Base-by-base conservation (phyloP, 2,888 invertebrate species). In the Pterostichus madidus region DNA sequence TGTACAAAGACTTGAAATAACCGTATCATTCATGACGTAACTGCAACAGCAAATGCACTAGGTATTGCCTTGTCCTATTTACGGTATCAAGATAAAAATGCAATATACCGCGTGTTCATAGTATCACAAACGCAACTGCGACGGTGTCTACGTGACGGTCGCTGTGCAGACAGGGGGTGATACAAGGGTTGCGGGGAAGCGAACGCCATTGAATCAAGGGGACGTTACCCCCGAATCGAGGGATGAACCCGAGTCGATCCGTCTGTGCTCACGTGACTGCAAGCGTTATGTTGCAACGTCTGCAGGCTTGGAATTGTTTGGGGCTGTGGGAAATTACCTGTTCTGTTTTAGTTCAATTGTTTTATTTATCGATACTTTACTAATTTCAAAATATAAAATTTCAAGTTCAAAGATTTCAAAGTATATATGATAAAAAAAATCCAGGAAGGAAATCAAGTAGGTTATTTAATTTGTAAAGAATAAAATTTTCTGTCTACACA, bases 161-260 rank as follows among this genome's bases (percentile, higher is more conserved):
- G 64, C 64, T n/a, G 35, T 64, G 35, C 39, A 64, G 64, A 71
- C 44, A 44, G 44, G 15, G 15, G 68, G 4, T 8, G 17, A 11
- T 31, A 24, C 56, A 10, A 10, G 56, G 11, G 17, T 31, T 11
- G 17, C 24, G 64, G 68, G 39, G 68, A 8, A 56, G 56, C 17
- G 56, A 17, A 52, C 52, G 52, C 52, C 68, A 71, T 71, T 71
- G 75, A 75, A 75, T 75, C 52, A 75, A 73, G 75, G 75, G 75
- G 75, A 75, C 75, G 75, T 52, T 75, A 52, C 75, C 75, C 75
- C 75, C 52, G 52, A 71, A 71, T 71, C 68, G 68, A 71, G 68
- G 68, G 68, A 71, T 71, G 68, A 71, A 71, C 68, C n/a, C 32
- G 68, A 68, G 68, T 71, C 68, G 68, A 71, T 71, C 44, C 68